phyloP scores from a whole-genome alignment of 1,140 invertebrate genomes.

The Harpegnathos saltator region DNA sequence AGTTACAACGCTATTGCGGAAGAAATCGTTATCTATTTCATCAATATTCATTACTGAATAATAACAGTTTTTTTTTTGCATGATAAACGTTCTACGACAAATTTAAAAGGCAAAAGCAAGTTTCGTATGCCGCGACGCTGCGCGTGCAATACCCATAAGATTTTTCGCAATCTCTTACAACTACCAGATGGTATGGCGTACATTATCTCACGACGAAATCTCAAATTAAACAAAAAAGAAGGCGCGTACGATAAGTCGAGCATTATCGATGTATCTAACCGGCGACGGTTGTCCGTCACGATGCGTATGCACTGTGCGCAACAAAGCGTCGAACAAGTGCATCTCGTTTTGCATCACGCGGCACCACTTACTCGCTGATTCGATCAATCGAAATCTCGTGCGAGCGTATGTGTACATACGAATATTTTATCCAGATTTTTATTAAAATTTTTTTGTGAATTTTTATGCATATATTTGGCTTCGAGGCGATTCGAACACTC shows the following conservation, averaged over 20 bases:
- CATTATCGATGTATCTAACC: not conserved
- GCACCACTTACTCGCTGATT: not conserved
- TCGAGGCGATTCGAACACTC: too few relatives aligned
- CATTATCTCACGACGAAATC: not conserved
- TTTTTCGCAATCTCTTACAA: slow-evolving; percentile 3
- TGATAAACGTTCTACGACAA: not conserved
- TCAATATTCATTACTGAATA: not conserved
- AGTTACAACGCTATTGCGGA: not conserved
- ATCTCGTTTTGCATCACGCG: not conserved
- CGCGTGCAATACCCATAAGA: not conserved
- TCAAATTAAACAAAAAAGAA: not conserved
- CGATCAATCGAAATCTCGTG: too few relatives aligned
- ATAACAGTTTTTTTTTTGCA: not conserved
- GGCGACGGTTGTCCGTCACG: too few relatives aligned
- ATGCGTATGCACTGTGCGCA: not conserved
- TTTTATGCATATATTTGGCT: too few relatives aligned
- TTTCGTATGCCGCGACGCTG: too few relatives aligned
- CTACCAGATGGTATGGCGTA: not conserved
- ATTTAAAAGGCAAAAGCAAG: slow-evolving; percentile 5
- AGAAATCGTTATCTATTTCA: not conserved
- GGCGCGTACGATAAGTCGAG: slow-evolving; percentile 10
- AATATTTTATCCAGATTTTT: too few relatives aligned
- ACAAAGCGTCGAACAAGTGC: not conserved
- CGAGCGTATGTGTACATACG: not conserved
- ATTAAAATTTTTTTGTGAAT: too few relatives aligned